phyloP scores from a whole-genome alignment of 1,140 invertebrate genomes.

The Heliothis subflexa region DNA sequence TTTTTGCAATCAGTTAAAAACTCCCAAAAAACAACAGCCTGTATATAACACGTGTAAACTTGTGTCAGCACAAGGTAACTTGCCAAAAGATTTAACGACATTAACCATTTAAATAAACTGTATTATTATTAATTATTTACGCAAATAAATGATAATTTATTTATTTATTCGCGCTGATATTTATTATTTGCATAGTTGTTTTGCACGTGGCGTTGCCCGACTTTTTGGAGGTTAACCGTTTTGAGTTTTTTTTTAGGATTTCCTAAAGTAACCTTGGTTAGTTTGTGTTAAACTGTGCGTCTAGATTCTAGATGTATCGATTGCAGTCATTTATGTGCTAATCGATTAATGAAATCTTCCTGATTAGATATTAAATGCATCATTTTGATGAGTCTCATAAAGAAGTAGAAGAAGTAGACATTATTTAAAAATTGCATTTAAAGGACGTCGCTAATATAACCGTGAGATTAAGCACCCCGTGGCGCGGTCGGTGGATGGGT shows the following conservation, averaged over 20 bases:
- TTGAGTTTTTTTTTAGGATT: constrained; percentile 1
- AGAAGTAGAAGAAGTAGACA: too few species aligned
- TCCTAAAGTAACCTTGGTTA: constrained; percentile 1
- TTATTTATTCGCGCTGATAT: constrained; percentile 19
- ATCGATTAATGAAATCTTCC: too few species aligned
- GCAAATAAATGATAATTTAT: constrained; percentile 22
- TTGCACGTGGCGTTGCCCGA: constrained; percentile 22
- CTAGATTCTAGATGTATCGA: too few species aligned
- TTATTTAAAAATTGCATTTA: too few species aligned
- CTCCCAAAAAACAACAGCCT: neutral
- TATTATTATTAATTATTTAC: constrained; percentile 14
- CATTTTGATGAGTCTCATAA: too few species aligned
- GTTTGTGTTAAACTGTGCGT: too few species aligned
- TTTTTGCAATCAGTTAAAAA: neutral
- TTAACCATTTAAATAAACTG: constrained; percentile 16
- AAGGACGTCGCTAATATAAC: too few species aligned
- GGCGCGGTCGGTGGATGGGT: too few species aligned
- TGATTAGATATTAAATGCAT: too few species aligned
- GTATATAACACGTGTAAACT: constrained; percentile 17
- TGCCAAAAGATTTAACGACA: constrained; percentile 21
- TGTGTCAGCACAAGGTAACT: neutral
- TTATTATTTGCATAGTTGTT: constrained; percentile 11
- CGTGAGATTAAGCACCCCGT: too few species aligned
- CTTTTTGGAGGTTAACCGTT: neutral
- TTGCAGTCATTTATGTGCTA: too few species aligned